Conservation (phyloP, 35 echinoderm and acorn worm genomes). For the Acanthaster planci region DNA sequence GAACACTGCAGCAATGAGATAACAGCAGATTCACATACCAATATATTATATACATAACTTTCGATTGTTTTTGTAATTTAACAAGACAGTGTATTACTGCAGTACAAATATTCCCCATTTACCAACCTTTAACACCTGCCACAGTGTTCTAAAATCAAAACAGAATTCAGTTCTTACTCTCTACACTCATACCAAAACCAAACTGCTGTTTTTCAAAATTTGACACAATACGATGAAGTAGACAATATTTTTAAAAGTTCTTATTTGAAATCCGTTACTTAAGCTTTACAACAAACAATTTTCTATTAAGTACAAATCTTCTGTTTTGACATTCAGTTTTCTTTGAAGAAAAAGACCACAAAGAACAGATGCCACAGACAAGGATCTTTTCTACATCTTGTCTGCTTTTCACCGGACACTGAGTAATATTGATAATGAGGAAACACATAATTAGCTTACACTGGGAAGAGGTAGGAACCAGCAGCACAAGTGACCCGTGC, state of each 20-base stretch:
- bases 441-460: too few relatives aligned
- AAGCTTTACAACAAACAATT: conserved; percentile 11
- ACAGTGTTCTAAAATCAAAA: background rate
- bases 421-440: too few relatives aligned
- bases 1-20: background rate
- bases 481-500: too few relatives aligned
- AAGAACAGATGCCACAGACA: too few relatives aligned
- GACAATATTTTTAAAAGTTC: background rate
- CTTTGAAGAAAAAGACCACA: too few relatives aligned
- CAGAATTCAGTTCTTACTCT: background rate
- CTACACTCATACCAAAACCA: background rate
- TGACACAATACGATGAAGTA: background rate
- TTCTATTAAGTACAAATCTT: conserved; percentile 19
- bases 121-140: background rate
- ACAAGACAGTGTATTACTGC: background rate
- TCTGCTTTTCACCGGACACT: too few relatives aligned
- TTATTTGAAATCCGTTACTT: background rate
- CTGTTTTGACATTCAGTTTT: too few relatives aligned
- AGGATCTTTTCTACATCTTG: too few relatives aligned
- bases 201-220: background rate
- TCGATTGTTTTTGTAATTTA: background rate
- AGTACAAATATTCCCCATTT: background rate
- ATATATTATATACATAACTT: conserved; percentile 26
- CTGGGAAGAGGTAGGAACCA: too few relatives aligned
- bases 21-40: conserved; percentile 9